Percentiles rank a stretch among this genome's conserved stretches.
Evolutionary conservation across 2,113 vertebrate species (phyloP).

Genomic region (Pholis gunnellus): DNA sequence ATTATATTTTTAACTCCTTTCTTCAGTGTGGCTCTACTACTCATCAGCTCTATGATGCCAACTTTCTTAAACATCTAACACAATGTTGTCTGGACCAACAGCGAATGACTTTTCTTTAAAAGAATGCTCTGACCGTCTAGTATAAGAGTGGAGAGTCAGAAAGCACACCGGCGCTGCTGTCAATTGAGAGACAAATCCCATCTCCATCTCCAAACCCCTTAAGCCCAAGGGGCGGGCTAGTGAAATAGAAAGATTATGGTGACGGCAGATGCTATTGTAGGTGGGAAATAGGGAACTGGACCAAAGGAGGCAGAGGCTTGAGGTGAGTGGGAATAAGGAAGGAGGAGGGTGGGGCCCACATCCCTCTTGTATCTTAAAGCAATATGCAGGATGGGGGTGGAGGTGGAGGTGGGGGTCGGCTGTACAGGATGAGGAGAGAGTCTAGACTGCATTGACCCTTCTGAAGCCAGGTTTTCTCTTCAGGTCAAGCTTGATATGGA

Average conservation of each 20-base stretch:
- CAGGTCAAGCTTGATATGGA: conserved; percentile 84
- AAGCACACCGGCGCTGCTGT: conserved; percentile 72
- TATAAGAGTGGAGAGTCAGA: conserved; percentile 64
- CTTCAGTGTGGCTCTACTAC: background rate
- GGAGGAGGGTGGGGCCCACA: conserved; percentile 2
- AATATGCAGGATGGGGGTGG: conserved; percentile 76
- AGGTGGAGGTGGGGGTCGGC: conserved; percentile 49
- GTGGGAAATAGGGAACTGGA: conserved; percentile 81
- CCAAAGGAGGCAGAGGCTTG: conserved; percentile 61
- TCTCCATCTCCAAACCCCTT: conserved; percentile 84
- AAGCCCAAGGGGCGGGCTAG: conserved; percentile 84
- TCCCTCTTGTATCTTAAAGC: conserved; percentile 81
- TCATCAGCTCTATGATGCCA: background rate
- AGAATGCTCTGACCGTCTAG: conserved; percentile 42
- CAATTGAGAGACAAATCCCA: conserved; percentile 85
- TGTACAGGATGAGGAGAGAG: conserved; percentile 72
- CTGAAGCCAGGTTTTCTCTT: conserved; percentile 86
- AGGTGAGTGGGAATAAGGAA: conserved; percentile 61
- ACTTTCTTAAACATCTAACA: background rate
- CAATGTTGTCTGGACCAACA: background rate
- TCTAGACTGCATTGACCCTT: conserved; percentile 90
- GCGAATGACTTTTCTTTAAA: conserved; percentile 10
- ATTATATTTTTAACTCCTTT: background rate
- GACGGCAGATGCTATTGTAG: conserved; percentile 75
- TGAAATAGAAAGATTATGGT: conserved; percentile 86